These are phyloP conservation scores for Corythaeola cristata DNA, from an alignment of 2,113 vertebrate species.

Conservation along the genomic window DNA sequence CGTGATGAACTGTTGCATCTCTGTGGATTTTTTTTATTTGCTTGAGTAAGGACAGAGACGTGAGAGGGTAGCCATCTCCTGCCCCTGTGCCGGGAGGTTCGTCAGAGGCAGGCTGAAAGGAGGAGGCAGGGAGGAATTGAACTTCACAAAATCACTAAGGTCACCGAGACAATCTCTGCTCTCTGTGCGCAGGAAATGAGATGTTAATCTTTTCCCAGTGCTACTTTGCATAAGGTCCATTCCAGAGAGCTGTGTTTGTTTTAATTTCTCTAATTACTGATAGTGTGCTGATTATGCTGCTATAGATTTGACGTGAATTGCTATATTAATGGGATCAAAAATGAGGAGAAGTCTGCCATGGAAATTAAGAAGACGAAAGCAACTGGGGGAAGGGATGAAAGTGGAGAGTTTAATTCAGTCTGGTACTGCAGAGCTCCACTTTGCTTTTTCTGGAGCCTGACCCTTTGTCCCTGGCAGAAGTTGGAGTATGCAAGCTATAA, in stretches of 20 bases:
- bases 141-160: constrained; percentile 38
- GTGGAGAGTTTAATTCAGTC: background rate
- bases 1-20: background rate
- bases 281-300: constrained; percentile 57
- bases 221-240: constrained; percentile 66
- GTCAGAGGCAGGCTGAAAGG: background rate
- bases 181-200: constrained; percentile 46
- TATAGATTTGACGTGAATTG: constrained; percentile 53
- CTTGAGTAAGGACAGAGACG: background rate
- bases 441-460: background rate
- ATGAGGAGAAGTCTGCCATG: constrained; percentile 41
- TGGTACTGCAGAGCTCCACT: background rate
- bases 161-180: constrained; percentile 41
- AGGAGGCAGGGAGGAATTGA: constrained; percentile 15
- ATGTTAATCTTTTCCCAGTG: constrained; percentile 55
- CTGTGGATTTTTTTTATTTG: background rate
- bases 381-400: background rate
- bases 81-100: background rate
- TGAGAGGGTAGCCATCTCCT: background rate
- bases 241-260: constrained; percentile 58
- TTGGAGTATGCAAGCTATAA: background rate
- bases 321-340: constrained; percentile 57
- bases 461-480: background rate
- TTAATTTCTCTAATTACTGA: constrained; percentile 63
- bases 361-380: background rate